Base-by-base conservation (phyloP, 2,113 vertebrate genomes). In the Chrysemys picta region DNA sequence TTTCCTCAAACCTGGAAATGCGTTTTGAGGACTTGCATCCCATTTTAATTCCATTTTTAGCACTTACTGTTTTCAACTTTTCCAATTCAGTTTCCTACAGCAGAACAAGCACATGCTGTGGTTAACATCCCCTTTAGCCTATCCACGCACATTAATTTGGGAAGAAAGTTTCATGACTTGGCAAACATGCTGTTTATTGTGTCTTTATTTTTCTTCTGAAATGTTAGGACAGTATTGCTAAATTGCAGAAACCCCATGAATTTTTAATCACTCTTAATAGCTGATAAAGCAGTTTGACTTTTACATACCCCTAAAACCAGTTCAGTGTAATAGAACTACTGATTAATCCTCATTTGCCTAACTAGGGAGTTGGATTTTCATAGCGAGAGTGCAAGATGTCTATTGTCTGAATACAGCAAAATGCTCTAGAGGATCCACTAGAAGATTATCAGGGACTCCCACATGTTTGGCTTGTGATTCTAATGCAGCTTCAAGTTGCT, bases 281-380 rank as follows among this genome's bases (percentile, higher is more conserved):
- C 84, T 96, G 76, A 90, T 94, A 82, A 87, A 65, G 85, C 81
- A 25, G 42, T 82, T 94, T 87, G 91, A 82, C 84, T 92, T 89
- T 93, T 88, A 69, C 45, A 1, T 84, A 87, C 17, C 54, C 80
- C 31, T 83, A 35, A n/a, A 82, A 94, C 19, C 19, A 22, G 10
- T 49, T 82, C 17, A 75, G 47, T 90, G 90, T 85, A 93, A 11
- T 78, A 93, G 45, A 52, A 42, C 65, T 59, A 52, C 5, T 10
- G 27, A 72, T 52, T 93, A 94, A 93, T 53, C 86, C 49, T 82
- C 12, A 49, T 88, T 38, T 52, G 83, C 47, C 4, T 16, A 35
- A 11, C 25, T 62, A 52, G 25, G 19, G n/a, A 72, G 22, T 78
- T 91, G 86, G 93, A 88, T 5, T 31, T 91, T 93, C 56, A 56